Base-by-base conservation (phyloP, 2,113 vertebrate species). In the Collichthys lucidus region DNA sequence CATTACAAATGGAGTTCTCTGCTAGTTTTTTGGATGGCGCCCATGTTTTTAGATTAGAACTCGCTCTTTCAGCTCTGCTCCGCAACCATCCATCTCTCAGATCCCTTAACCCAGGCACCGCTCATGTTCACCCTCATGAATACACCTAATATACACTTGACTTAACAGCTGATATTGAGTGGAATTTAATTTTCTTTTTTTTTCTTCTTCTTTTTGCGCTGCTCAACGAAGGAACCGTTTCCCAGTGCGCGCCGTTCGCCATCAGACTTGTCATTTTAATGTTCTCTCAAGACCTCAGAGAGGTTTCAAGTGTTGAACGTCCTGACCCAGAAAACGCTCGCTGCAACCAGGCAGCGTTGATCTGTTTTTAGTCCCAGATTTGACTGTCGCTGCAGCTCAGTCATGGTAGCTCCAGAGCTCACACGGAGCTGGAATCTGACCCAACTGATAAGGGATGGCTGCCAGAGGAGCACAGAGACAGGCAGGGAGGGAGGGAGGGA, bases 21-120 rank as follows among this genome's bases (percentile, higher is more conserved):
- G 68, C 72, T 62, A 65, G 82, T 85, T 91, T 91, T 92, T 82
- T 82, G 80, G 87, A 89, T 60, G 75, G 83, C 50, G 85, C 85
- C 92, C 86, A 87, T 93, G 92, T 92, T 94, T 94, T 92, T 90
- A 88, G 86, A 92, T 93, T 87, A 90, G 85, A 83, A 81, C 88
- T 74, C 11, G 64, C 77, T 85, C 84, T 86, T 83, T 93, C 79
- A 42, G 85, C 68, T 52, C 74, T 59, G 64, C 83, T 68, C 69
- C 60, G 24, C 3, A 4, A 60, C 77, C 75, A 81, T 87, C 86
- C 68, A 65, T 91, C 87, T 74, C 83, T 78, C 62, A 62, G 74
- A 85, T 84, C 85, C 71, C 62, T 73, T 66, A 20, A 72, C 79
- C 40, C 57, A 0, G 83, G 62, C 68, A 8, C 49, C 24, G 22